Evolutionary conservation across 2,888 invertebrate genomes (phyloP), one percentile per base, ranked within the genome.

Genomic region (Napeogenes sylphis): DNA sequence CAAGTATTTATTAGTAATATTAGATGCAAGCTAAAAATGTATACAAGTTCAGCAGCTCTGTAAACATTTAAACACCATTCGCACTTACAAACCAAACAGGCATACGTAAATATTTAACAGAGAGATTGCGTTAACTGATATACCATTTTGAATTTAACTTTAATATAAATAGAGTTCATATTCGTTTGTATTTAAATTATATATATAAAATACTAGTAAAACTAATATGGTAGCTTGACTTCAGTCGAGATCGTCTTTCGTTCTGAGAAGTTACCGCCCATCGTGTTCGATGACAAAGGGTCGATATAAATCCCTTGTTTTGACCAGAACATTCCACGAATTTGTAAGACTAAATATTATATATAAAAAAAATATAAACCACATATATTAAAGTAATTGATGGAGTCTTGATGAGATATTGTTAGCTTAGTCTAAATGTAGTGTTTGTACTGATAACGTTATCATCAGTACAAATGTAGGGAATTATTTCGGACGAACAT

Each of bases 41-140:
- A 85, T 79, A 84, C 81, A 81, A 84, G 84, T 84, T 83, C 87
- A 83, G 84, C 85, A 82, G 84, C 85, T 84, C 76, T 73, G 84
- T 82, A 88, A 88, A 90, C 85, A 90, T 81, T 82, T 85, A 84
- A 87, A 87, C 87, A 86, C 89, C 88, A 90, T 90, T 90, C 87
- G 87, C 87, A 90, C 89, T 89, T 87, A 88, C 88, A 87, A 85
- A 85, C 77, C 83, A 89, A 89, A 88, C 88, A 89, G 80, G 83
- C 81, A 81, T 81, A 84, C 73, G 83, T 84, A 86, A 90, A 90
- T 88, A 89, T 90, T 89, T 86, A 84, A 84, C 85, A 78, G 74
- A 73, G 56, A 82, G 80, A 84, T 85, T 85, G 83, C 75, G 77
- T 83, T 76, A 70, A 71, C 67, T 65, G 67, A 66, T 75, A 72